Evolutionary conservation across 2,113 vertebrate species (phyloP).

Genomic region (Epinephelus moara): DNA sequence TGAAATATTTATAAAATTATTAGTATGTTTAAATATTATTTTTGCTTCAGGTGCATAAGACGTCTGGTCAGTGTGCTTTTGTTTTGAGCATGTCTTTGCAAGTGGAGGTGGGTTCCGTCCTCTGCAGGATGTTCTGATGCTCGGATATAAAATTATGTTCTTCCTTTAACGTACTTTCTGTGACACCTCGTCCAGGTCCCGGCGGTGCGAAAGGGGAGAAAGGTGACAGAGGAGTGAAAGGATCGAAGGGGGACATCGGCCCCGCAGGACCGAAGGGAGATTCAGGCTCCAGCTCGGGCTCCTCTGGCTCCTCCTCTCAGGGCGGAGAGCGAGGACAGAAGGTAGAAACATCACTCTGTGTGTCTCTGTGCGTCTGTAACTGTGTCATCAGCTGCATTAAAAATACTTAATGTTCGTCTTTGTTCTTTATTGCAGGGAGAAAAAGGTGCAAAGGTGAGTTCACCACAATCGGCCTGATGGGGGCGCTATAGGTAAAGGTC

Average conservation of each 20-base stretch:
- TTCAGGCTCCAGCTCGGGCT: slow-evolving; percentile 1
- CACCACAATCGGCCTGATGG: no score
- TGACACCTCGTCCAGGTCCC: slow-evolving; percentile 41
- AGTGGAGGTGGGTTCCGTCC: background rate
- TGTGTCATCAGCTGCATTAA: background rate
- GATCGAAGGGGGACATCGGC: slow-evolving; percentile 67
- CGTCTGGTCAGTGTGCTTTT: background rate
- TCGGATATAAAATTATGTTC: background rate
- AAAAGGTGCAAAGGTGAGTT: slow-evolving; percentile 86
- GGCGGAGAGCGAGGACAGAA: slow-evolving; percentile 79
- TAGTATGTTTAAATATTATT: no score
- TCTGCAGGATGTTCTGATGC: background rate
- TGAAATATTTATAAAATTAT: no score
- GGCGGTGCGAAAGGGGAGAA: slow-evolving; percentile 77
- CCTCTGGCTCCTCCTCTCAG: slow-evolving; percentile 32
- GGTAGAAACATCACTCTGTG: slow-evolving; percentile 69
- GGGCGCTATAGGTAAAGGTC: no score
- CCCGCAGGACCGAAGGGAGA: slow-evolving; percentile 86
- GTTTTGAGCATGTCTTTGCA: background rate
- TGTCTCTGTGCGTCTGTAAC: background rate
- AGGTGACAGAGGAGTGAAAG: slow-evolving; percentile 84
- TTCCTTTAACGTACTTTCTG: no score
- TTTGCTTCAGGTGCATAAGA: background rate
- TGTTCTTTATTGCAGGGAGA: slow-evolving; percentile 82
- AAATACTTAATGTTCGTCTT: background rate